Conservation (phyloP, 2,888 invertebrate genomes). For the Spilarctia lutea region DNA sequence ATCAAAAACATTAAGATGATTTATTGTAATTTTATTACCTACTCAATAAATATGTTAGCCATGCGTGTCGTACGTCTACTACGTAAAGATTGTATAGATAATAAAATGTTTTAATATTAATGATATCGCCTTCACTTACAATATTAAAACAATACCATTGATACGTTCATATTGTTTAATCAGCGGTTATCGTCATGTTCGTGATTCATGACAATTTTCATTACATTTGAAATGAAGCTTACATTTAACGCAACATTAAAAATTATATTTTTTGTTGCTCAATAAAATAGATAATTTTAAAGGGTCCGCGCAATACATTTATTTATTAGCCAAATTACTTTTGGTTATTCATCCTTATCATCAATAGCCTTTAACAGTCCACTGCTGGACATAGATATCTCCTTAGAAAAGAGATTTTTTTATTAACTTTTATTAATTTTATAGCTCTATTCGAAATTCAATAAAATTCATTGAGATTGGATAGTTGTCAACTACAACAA, state of each 20-base stretch:
- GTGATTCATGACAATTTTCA: conserved; percentile 23
- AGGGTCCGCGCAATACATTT: background rate
- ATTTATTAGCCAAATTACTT: background rate
- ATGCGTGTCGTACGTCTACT: background rate
- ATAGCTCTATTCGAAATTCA: too few relatives aligned
- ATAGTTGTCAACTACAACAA: too few relatives aligned
- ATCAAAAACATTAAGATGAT: conserved; percentile 1
- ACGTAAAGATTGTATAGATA: conserved; percentile 6
- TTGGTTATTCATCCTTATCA: background rate
- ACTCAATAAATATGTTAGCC: background rate
- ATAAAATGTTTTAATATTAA: conserved; percentile 10
- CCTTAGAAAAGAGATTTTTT: too few relatives aligned
- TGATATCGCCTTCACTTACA: background rate
- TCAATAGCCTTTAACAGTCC: too few relatives aligned
- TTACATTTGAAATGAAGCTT: conserved; percentile 38
- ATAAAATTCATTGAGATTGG: too few relatives aligned
- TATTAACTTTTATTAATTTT: too few relatives aligned
- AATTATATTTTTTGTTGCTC: conserved; percentile 30
- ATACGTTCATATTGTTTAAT: background rate
- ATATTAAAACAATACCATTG: conserved; percentile 4
- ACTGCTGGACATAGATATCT: too few relatives aligned
- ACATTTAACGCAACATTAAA: conserved; percentile 16
- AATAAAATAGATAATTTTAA: background rate
- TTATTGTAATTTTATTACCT: background rate
- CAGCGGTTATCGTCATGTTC: conserved; percentile 8